Conservation (phyloP, 2,797 vertebrate genomes). For the Notoglanidium macrostoma region DNA sequence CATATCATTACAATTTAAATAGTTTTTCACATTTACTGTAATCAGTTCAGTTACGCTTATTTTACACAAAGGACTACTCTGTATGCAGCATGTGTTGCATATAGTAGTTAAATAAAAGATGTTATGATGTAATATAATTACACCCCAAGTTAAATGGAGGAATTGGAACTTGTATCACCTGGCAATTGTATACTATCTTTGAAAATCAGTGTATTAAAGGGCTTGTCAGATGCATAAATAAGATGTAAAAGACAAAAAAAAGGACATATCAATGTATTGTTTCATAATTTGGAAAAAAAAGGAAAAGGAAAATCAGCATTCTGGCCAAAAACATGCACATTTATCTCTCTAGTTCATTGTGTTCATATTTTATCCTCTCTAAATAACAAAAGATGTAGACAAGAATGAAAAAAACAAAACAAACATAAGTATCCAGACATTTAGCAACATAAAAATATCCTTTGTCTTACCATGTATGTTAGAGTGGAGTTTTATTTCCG, state of each 20-base stretch:
- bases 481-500: conserved; percentile 33
- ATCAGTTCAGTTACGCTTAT: background rate
- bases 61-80: background rate
- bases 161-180: background rate
- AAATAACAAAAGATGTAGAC: background rate
- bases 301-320: background rate
- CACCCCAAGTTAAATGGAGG: background rate
- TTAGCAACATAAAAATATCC: background rate
- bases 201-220: background rate
- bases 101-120: background rate
- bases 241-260: background rate
- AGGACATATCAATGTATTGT: background rate
- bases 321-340: background rate
- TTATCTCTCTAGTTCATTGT: background rate
- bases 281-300: background rate
- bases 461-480: conserved; percentile 49
- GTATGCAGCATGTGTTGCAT: background rate
- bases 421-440: too few species aligned
- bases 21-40: background rate
- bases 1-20: background rate
- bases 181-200: background rate
- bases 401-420: background rate
- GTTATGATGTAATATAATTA: background rate
- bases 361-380: background rate
- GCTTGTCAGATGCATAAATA: background rate